These are phyloP conservation scores for Cirrhinus molitorella DNA, from an alignment of 2,797 vertebrate species.

Conservation along the genomic window DNA sequence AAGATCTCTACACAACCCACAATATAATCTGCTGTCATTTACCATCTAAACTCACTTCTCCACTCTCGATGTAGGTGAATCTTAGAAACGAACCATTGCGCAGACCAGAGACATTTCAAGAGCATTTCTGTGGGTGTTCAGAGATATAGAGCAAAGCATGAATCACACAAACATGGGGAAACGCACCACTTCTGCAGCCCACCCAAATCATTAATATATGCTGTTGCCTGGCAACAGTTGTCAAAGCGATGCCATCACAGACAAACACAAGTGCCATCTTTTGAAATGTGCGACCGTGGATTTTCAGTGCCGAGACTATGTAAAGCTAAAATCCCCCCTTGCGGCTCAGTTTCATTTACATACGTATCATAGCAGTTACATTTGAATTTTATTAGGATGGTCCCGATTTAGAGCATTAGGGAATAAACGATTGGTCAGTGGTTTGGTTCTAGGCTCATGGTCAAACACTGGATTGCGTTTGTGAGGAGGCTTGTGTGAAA, in stretches of 20 bases:
- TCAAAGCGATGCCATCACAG: slow-evolving; percentile 27
- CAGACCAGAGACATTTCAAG: slow-evolving; percentile 30
- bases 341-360: not conserved
- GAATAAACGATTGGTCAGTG: slow-evolving; percentile 9
- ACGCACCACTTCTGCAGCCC: slow-evolving; percentile 28
- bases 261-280: slow-evolving; percentile 32
- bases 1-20: not conserved
- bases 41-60: not conserved
- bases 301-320: slow-evolving; percentile 12
- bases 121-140: slow-evolving; percentile 38
- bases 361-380: not conserved
- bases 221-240: slow-evolving; percentile 57
- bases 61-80: not conserved
- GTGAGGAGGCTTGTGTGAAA: slow-evolving; percentile 43
- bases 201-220: slow-evolving; percentile 61
- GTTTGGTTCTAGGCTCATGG: slow-evolving; percentile 17
- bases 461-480: slow-evolving; percentile 59
- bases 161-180: slow-evolving; percentile 41
- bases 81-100: not conserved
- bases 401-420: slow-evolving; percentile 12
- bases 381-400: not conserved
- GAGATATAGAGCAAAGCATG: slow-evolving; percentile 33
- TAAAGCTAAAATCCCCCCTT: not conserved
- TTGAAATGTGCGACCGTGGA: slow-evolving; percentile 10
- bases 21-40: not conserved